phyloP scores from a whole-genome alignment of 2,113 vertebrate species.

The Pterocles burchelli region DNA sequence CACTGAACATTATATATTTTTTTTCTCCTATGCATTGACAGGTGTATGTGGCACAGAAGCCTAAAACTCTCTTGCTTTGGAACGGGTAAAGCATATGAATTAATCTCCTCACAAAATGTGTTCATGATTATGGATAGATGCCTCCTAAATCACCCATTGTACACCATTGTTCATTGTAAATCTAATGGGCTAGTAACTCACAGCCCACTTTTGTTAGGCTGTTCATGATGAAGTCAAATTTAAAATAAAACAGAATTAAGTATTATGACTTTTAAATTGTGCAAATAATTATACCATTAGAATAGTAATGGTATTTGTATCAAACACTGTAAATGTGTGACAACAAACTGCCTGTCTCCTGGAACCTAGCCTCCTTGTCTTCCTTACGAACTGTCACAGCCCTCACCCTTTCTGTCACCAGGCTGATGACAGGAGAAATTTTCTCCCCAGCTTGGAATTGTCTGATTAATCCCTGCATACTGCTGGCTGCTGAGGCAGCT shows the following conservation, averaged over 20 bases:
- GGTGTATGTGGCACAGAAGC: background rate
- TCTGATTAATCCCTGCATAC: background rate
- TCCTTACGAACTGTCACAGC: background rate
- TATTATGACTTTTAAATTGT: background rate
- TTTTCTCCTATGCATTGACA: background rate
- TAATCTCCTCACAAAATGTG: background rate
- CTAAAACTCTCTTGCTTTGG: background rate
- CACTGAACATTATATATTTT: background rate
- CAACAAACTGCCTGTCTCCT: background rate
- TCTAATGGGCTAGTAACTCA: background rate
- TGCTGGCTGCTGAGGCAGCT: background rate
- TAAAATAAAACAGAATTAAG: slow-evolving; percentile 5
- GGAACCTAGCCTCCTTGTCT: background rate
- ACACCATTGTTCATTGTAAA: background rate
- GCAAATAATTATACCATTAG: background rate
- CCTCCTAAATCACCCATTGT: background rate
- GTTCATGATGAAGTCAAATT: background rate
- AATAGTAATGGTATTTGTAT: background rate
- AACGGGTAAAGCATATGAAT: background rate
- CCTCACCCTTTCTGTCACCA: background rate
- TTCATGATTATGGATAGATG: background rate
- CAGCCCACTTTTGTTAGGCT: background rate
- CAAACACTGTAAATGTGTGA: background rate
- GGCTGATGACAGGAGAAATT: background rate
- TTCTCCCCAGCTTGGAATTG: background rate